Evolutionary conservation across 2,113 vertebrate genomes (phyloP), one percentile per base, ranked within the genome.

Genomic region (Stigmatopora argus): DNA sequence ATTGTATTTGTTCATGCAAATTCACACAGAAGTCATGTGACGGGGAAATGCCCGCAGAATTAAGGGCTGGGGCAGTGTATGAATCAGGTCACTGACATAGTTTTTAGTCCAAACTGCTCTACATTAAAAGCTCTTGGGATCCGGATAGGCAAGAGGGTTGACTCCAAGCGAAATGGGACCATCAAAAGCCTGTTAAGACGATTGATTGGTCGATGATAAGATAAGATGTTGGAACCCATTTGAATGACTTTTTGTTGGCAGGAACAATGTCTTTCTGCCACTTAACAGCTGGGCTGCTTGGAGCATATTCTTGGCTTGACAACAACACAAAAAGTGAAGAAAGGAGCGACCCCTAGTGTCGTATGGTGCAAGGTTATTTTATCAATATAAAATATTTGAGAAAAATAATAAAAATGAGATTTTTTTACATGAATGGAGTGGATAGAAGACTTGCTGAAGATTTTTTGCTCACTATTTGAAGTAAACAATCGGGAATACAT

Each of bases 71-170:
- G 58, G 14, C 7, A 64, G 62, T 77, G 78, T 77, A 79, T 61
- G 59, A 88, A 87, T 83, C 71, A 77, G 88, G 84, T 85, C 86
- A 86, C 61, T 57, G 84, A 85, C 86, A 86, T 76, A 84, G 79
- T 79, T 88, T 74, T 41, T 41, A 66, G 70, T 60, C 41, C 82
- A 79, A 77, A 82, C 64, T 74, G 86, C 71, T 79, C 83, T 61
- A 87, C 72, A 86, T 82, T 77, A 66, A n/a, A 38, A 66, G 82
- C 80, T 82, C 78, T 11, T 17, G 72, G 69, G 66, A 61, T n/a
- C 21, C 34, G 41, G 66, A 75, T 31, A 18, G 47, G 69, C 70
- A 59, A 76, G 65, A 64, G 69, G 45, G 56, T 7, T 62, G 62
- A 71, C 53, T 56, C 23, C 64, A 78, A 23, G 49, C 3, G 2